Base-by-base conservation (phyloP, 2,113 vertebrate genomes). In the Pangasianodon hypophthalmus region DNA sequence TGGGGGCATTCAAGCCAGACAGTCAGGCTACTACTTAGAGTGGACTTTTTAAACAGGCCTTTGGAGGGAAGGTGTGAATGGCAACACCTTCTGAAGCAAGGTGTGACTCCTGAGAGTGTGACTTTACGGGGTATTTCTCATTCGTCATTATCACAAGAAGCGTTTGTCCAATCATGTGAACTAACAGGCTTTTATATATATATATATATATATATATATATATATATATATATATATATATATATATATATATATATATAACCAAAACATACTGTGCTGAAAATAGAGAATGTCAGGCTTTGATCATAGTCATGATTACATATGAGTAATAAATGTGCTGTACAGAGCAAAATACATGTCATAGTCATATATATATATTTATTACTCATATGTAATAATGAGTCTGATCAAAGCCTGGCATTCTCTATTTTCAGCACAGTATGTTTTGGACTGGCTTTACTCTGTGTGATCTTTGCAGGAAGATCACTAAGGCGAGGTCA, bases 1-100 rank as follows among this genome's bases (percentile, higher is more conserved):
- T 84, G 64, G 87, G 84, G 26, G 84, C 56, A 88, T 62, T 83
- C 80, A 75, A 73, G 62, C 18, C 69, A 89, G 89, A 87, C 87
- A 87, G 77, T 73, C 60, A 79, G 88, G 58, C 79, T 84, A 87
- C 77, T 90, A 37, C 69, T 60, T 62, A 62, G 56, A 50, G 81
- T 82, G n/a, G 67, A 50, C 75, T 50, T 88, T 84, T 84, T 52
- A 54, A 32, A 84, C 84, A 32, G 84, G 77, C 41, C 48, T 44
- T 75, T 85, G 32, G 58, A 77, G n/a, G 4, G 26, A 77, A 90
- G 86, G 87, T 91, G 88, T 91, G 71, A 90, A 87, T 84, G 24
- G 32, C 56, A 46, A 85, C 90, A 87, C 69, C 84, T 90, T 79
- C 26, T 32, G 13, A 41, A 41, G 37, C 19, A 3, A 81, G 67